Conservation (phyloP, 2,888 invertebrate species). For the Eustalomyia histrio region DNA sequence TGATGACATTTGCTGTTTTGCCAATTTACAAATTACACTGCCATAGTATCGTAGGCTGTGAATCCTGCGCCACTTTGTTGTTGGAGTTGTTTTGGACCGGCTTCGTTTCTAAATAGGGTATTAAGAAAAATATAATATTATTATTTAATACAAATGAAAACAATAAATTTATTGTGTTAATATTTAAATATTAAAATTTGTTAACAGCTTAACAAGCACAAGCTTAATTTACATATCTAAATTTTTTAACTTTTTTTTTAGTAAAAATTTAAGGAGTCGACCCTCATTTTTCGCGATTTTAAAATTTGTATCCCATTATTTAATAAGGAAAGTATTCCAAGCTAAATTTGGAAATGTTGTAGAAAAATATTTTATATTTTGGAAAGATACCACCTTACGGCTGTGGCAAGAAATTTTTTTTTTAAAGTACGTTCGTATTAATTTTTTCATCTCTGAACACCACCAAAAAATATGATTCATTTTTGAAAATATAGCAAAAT, state of each 20-base stretch:
- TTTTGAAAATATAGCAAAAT: too few species aligned
- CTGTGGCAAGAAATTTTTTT: too few species aligned
- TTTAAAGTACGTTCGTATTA: too few species aligned
- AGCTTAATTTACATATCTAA: constrained; percentile 31
- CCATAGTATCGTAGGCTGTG: constrained; percentile 99
- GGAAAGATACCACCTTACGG: too few species aligned
- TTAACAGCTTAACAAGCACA: constrained; percentile 57
- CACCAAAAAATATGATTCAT: too few species aligned
- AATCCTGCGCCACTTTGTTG: constrained; percentile 88
- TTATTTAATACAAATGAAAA: neutral
- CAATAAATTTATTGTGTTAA: neutral
- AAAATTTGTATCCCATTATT: too few species aligned
- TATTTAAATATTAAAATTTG: neutral
- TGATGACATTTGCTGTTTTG: constrained; percentile 51
- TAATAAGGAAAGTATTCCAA: too few species aligned
- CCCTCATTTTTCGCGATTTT: too few species aligned
- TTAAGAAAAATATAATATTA: constrained; percentile 27
- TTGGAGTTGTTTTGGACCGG: constrained; percentile 88
- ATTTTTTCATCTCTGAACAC: too few species aligned
- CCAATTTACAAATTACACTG: constrained; percentile 94
- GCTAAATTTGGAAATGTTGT: too few species aligned
- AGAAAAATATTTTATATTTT: too few species aligned
- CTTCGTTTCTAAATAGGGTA: constrained; percentile 89
- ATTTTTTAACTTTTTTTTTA: neutral
- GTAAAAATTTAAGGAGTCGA: too few species aligned